Percentiles rank a stretch among this genome's conserved stretches.
Conservation (phyloP, 2,113 vertebrate genomes). For the Centrocercus urophasianus region DNA sequence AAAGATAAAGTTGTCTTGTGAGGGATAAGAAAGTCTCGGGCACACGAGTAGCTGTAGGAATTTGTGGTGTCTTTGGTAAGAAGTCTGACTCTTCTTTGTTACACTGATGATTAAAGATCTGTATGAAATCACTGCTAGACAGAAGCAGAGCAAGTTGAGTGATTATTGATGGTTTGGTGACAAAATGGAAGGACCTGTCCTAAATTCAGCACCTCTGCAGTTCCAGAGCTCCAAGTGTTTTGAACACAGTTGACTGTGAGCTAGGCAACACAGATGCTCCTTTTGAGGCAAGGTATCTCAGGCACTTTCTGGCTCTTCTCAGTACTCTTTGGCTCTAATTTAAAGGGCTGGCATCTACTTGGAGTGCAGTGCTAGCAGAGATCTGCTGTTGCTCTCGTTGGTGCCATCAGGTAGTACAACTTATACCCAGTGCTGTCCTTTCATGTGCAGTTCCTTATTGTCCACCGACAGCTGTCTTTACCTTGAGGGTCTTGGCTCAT, state of each 20-base stretch:
- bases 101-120: background rate
- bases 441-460: background rate
- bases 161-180: background rate
- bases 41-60: background rate
- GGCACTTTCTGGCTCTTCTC: background rate
- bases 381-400: background rate
- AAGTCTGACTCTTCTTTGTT: background rate
- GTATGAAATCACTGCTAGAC: background rate
- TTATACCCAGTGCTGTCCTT: accelerated
- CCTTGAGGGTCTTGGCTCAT: background rate
- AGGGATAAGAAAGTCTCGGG: background rate
- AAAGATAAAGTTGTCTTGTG: background rate
- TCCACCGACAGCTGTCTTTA: background rate
- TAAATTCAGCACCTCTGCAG: background rate
- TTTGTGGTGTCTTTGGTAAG: background rate
- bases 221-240: background rate
- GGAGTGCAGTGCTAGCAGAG: background rate
- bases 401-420: background rate
- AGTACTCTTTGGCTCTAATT: background rate
- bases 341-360: background rate
- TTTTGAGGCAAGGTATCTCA: background rate
- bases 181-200: background rate
- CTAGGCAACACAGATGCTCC: background rate
- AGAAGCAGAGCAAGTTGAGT: background rate
- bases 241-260: background rate